Evolutionary conservation across 2,888 invertebrate species (phyloP), one percentile per base, ranked within the genome.

Genomic region (Diarsia brunnea): DNA sequence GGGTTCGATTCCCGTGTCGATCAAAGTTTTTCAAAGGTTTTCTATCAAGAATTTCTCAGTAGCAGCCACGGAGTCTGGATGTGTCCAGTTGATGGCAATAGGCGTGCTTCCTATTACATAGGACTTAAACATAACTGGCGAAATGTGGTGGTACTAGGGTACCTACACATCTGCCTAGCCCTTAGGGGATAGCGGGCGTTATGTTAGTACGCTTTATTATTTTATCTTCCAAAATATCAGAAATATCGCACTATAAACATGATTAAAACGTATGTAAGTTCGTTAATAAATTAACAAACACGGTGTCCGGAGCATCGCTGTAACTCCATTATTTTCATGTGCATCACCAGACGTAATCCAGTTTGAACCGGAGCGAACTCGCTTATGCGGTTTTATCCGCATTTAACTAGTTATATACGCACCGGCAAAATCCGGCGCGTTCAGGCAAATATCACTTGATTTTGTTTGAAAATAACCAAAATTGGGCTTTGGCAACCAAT

Each of bases 281-380:
- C 58, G 75, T 83, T 81, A 79, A 68, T 73, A 72, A 77, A 73
- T 84, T 69, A 84, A 73, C 80, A 70, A 81, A 85, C 67, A 79
- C 73, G 73, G 45, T 58, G 68, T 75, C 69, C 69, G 60, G 75
- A 69, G 79, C 76, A 82, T 65, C 78, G 69, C 27, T 55, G 47
- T 83, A 88, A 87, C 86, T 80, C 53, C 51, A 86, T 89, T 89
- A 88, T 75, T 81, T 85, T 79, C 73, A 78, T 73, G 79, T 58
- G 73, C 82, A 82, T 79, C 84, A 79, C 76, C 75, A 84, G 78
- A 81, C 76, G 43, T 86, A 88, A 89, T 88, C 81, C 73, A 78
- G 85, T 89, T 89, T 82, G 65, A 73, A 79, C 80, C 69, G 84
- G 61, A 73, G 82, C 75, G 49, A 74, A 88, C 75, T 82, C 78